phyloP scores from a whole-genome alignment of 2,888 invertebrate genomes.

The Epinotia demarniana region DNA sequence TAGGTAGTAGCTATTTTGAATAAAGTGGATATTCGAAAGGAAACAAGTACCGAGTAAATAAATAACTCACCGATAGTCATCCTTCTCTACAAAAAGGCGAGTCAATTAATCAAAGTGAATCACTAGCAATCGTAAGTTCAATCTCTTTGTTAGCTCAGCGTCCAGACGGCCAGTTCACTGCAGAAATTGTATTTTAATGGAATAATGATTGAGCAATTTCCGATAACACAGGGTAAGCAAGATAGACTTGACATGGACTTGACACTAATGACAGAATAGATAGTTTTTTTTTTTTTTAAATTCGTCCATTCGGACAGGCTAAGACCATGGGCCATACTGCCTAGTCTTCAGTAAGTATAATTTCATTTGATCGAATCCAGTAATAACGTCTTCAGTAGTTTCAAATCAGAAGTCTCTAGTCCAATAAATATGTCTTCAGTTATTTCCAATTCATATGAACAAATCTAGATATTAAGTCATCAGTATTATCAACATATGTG shows the following conservation, averaged over 20 bases:
- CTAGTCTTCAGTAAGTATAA: no score
- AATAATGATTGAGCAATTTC: slow-evolving; percentile 31
- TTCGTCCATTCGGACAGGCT: no score
- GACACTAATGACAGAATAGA: slow-evolving; percentile 19
- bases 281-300: no score
- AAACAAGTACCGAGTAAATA: slow-evolving; percentile 14
- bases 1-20: background rate
- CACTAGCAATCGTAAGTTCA: background rate
- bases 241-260: background rate
- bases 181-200: slow-evolving; percentile 24
- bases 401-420: no score
- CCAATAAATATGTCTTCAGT: no score
- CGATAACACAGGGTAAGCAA: slow-evolving; percentile 14
- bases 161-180: background rate
- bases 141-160: slow-evolving; percentile 13
- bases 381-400: no score
- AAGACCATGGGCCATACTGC: no score
- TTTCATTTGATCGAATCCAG: no score
- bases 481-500: no score
- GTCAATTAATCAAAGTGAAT: background rate
- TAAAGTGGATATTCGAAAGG: background rate
- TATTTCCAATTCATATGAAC: no score
- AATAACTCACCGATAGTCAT: slow-evolving; percentile 43
- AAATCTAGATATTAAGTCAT: no score
- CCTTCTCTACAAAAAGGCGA: background rate